Evolutionary conservation across 1,140 invertebrate genomes (phyloP).

Genomic region (Drosophila nebulosa): DNA sequence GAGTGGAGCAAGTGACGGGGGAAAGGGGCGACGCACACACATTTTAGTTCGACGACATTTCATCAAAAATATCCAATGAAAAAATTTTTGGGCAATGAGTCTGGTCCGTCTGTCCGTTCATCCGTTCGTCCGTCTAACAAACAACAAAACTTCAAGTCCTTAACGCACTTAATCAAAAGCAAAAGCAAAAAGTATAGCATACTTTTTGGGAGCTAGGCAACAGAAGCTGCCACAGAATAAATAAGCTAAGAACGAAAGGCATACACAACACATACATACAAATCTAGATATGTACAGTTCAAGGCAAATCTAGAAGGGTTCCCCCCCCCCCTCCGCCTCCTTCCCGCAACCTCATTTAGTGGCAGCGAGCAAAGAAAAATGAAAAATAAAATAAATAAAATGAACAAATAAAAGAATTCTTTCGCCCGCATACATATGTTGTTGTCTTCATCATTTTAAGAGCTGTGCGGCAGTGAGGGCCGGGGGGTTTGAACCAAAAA

Average conservation of each 20-base stretch:
- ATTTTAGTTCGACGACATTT: conserved; percentile 1
- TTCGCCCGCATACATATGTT: neutral
- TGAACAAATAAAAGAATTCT: neutral
- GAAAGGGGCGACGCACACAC: neutral
- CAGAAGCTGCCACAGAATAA: conserved; percentile 1
- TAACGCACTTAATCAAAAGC: conserved; percentile 1
- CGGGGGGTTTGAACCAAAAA: too few species aligned
- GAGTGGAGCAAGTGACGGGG: neutral
- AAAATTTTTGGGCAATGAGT: neutral
- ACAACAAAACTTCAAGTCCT: conserved; percentile 1
- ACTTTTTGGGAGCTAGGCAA: neutral
- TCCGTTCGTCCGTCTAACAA: too few species aligned
- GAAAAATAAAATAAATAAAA: conserved; percentile 4
- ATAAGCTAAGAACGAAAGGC: neutral
- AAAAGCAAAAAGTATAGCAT: neutral
- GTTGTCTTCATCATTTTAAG: neutral
- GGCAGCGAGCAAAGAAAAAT: neutral
- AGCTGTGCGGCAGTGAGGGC: too few species aligned
- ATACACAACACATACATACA: neutral
- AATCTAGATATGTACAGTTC: too few species aligned
- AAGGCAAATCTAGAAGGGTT: neutral
- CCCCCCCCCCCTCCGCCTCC: too few species aligned
- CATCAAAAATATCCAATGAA: neutral
- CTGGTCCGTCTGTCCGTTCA: too few species aligned
- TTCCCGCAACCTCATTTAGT: too few species aligned